Base-by-base conservation (phyloP, 2,113 vertebrate species). In the Plotosus lineatus region DNA sequence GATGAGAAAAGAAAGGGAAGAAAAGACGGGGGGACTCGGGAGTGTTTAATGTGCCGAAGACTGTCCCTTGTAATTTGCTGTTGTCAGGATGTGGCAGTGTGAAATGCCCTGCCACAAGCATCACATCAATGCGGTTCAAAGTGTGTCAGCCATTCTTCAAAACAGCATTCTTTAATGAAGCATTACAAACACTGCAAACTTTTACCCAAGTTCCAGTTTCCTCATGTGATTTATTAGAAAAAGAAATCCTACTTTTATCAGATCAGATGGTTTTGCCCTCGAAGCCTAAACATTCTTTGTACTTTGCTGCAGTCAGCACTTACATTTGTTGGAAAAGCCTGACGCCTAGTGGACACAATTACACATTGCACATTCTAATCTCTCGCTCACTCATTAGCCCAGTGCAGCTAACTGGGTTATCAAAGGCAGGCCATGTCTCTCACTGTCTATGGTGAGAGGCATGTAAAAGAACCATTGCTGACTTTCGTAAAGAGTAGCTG, bases 1-100 rank as follows among this genome's bases (percentile, higher is more conserved):
- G 68, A 80, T 60, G 68, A 75, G 40, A 80, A 63, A 73, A 69
- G 33, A 53, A 83, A 76, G 78, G 80, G 78, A 91, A 19, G 26
- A 31, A 60, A 33, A 28, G 56, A 65, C 38, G 14, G 60, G 44
- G 80, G 55, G 80, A 40, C 80, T 69, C 21, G 74, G 63, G 91
- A 91, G 89, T 91, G 87, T 88, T 90, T 91, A 87, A 79, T 88
- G 90, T 85, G 88, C 86, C 85, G 87, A 85, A 91, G 86, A 91
- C 86, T 90, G 92, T 90, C 89, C 84, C 76, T 84, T 80, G 78
- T 85, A 86, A 83, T 91, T 88, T 89, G 75, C 78, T 86, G 85
- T 89, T 89, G 86, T 84, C 83, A 84, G 86, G 89, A 82, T 76
- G 77, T 65, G 55, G 65, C 12, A 79, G 48, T 55, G 8, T 46